These are phyloP conservation scores for Rutilus rutilus DNA, from an alignment of 2,113 vertebrate genomes.

Conservation along the genomic window DNA sequence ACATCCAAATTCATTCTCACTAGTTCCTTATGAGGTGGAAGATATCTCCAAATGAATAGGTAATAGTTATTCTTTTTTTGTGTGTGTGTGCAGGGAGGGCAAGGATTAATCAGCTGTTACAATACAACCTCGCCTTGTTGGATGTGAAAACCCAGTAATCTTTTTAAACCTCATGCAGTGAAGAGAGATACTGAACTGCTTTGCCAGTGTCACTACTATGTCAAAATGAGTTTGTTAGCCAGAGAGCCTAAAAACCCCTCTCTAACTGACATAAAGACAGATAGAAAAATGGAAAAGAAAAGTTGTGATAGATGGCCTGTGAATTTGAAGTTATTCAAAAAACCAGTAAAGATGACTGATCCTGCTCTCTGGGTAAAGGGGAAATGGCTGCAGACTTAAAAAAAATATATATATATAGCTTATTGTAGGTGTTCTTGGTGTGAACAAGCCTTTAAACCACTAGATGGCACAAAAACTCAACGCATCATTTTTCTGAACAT, in stretches of 20 bases:
- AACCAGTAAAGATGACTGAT: slow-evolving; percentile 20
- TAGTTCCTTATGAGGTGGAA: too few relatives aligned
- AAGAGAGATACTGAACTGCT: neutral
- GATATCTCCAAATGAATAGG: too few relatives aligned
- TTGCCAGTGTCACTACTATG: slow-evolving; percentile 11
- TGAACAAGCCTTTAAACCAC: neutral
- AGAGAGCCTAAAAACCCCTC: slow-evolving; percentile 8
- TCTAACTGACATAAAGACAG: slow-evolving; percentile 31
- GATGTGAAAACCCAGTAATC: neutral
- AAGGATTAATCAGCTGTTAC: neutral
- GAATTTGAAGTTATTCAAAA: slow-evolving; percentile 36
- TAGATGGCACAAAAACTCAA: slow-evolving; percentile 14
- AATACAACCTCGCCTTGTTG: neutral
- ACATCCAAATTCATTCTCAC: too few relatives aligned
- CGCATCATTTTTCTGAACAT: neutral
- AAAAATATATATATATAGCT: neutral
- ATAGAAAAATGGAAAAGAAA: slow-evolving; percentile 15
- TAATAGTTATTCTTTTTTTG: too few relatives aligned
- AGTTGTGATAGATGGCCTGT: slow-evolving; percentile 33
- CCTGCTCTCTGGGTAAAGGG: slow-evolving; percentile 13
- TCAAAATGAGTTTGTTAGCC: slow-evolving; percentile 31
- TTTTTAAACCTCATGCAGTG: neutral
- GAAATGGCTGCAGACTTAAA: slow-evolving; percentile 47
- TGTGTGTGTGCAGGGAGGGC: too few relatives aligned
- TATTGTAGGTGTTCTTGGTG: neutral